Base-by-base conservation (phyloP, 2,888 invertebrate genomes). In the Leptinotarsa haldemani region DNA sequence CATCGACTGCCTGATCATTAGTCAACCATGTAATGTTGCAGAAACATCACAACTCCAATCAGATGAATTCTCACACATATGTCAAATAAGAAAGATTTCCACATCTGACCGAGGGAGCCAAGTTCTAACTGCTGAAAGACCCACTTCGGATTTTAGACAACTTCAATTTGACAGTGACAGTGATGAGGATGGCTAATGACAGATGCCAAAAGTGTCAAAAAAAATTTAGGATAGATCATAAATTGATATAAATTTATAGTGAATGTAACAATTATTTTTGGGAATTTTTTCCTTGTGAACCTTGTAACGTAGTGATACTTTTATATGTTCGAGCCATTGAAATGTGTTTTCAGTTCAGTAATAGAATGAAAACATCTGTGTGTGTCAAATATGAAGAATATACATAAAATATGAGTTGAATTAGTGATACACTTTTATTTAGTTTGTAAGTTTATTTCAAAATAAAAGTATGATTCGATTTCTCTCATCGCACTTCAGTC, bases 371-470 rank as follows among this genome's bases (percentile, higher is more conserved):
- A 63, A 70, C 70, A 77, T 65, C 78, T 73, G 77, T 71, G 65
- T 81, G 74, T 79, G 74, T 73, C 73, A 80, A 79, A 71, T 80
- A 82, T 70, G 80, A 80, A 74, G 80, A 82, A 80, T 82, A 82
- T 76, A 82, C 81, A 68, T 81, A 80, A 80, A 82, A 79, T 78
- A 82, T 81, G 80, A 81, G 79, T 80, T 81, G 78, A 75, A 76
- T 68, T 53, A 70, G 74, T 75, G 70, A 64, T 63, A 69, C 52
- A 69, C 69, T 70, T 75, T 74, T 74, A 74, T 80, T 78, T 82
- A 83, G 82, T 82, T 83, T 81, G 80, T 82, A 82, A 81, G 79
- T 80, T 71, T 76, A 76, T 46, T 30, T 70, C 50, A 47, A 18
- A 40, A 20, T 16, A 22, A 22, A 20, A n/a, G 40, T 56, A 53